Conservation (phyloP, 2,888 invertebrate species). For the Griposia aprilina region DNA sequence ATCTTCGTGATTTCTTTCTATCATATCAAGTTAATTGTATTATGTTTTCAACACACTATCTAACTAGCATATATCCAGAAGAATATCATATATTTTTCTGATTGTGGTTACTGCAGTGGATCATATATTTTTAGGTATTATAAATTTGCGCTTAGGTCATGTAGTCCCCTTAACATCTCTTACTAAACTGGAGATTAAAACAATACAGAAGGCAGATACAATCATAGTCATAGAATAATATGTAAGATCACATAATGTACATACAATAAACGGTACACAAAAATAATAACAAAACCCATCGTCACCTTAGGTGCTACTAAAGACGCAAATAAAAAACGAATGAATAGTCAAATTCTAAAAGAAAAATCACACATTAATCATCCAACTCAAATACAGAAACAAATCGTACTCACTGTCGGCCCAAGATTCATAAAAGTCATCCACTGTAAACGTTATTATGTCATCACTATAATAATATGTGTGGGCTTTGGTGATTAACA, state of each 20-base stretch:
- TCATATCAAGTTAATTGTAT: no score
- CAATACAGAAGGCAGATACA: neutral
- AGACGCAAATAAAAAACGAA: neutral
- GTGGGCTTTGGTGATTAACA: conserved; percentile 17
- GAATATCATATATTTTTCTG: no score
- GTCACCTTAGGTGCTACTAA: neutral
- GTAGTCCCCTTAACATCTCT: no score
- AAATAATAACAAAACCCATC: neutral
- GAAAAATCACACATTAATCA: neutral
- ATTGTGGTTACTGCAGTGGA: no score
- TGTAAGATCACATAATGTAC: neutral
- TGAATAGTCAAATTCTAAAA: neutral
- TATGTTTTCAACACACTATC: no score
- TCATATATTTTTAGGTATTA: no score
- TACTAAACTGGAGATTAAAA: neutral
- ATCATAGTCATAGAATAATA: neutral
- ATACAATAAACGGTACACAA: no score
- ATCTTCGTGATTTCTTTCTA: no score
- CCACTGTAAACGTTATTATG: conserved; percentile 27
- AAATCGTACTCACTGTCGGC: conserved; percentile 1
- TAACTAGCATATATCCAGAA: no score
- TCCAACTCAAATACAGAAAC: neutral
- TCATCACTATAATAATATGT: conserved; percentile 37
- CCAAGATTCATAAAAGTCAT: conserved; percentile 16
- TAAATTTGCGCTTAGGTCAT: no score